phyloP scores from a whole-genome alignment of 2,113 vertebrate genomes.

The Zeus faber region DNA sequence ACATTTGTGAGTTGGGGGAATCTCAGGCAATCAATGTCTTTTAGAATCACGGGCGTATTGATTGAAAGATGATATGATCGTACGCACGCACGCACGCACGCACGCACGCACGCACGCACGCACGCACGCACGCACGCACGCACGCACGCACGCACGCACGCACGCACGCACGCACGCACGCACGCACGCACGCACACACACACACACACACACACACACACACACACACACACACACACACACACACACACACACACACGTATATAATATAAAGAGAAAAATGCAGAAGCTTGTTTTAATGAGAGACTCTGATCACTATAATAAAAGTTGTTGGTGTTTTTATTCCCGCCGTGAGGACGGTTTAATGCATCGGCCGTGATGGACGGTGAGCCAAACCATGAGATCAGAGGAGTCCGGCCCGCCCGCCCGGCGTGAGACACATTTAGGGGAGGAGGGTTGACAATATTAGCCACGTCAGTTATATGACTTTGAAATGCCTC shows the following conservation, averaged over 20 bases:
- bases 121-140: conserved; percentile 23
- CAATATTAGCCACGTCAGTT: no score
- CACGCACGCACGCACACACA: neutral
- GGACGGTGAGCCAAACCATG: no score
- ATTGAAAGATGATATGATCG: conserved; percentile 76
- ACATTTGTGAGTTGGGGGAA: conserved; percentile 76
- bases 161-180: no score
- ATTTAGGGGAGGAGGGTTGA: no score
- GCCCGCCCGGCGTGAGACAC: no score
- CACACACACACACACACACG: neutral
- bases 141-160: conserved; percentile 5
- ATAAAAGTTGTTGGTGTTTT: neutral
- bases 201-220: conserved; percentile 1
- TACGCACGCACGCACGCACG: conserved; percentile 61
- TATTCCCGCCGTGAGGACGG: neutral
- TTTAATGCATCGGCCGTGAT: neutral
- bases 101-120: conserved; percentile 29
- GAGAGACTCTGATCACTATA: neutral
- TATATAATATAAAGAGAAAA: neutral
- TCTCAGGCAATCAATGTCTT: conserved; percentile 81
- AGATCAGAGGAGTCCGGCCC: no score
- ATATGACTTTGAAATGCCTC: no score
- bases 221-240: neutral
- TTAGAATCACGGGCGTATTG: conserved; percentile 77
- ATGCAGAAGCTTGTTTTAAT: neutral